Conservation (phyloP, 2,888 invertebrate genomes). For the Drosophila ustulata region DNA sequence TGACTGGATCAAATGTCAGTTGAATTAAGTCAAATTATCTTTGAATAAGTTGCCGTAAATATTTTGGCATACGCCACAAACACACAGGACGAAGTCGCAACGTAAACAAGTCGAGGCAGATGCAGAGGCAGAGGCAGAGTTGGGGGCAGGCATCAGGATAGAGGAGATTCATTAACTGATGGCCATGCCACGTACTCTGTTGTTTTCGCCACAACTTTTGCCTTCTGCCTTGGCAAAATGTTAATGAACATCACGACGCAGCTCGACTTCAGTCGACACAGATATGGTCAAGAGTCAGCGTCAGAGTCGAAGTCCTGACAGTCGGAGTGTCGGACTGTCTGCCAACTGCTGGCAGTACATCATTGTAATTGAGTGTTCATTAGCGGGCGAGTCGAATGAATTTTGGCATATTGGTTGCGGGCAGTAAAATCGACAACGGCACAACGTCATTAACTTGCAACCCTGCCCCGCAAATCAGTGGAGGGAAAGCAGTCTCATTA, state of each 20-base stretch:
- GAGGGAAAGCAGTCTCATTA: constrained; percentile 51
- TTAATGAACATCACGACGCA: constrained; percentile 67
- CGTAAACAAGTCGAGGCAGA: not conserved
- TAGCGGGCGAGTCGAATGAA: constrained; percentile 70
- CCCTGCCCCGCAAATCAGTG: not conserved
- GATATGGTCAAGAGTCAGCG: constrained; percentile 22
- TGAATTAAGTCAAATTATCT: constrained; percentile 73
- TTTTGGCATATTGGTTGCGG: constrained; percentile 73
- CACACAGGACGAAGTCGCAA: constrained; percentile 21
- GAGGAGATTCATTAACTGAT: constrained; percentile 70
- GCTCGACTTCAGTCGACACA: constrained; percentile 17
- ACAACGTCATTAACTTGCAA: constrained; percentile 66
- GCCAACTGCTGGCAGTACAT: constrained; percentile 58
- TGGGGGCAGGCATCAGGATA: constrained; percentile 24
- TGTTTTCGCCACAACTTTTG: constrained; percentile 21
- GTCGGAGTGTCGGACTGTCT: constrained; percentile 4
- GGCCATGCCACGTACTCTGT: constrained; percentile 41
- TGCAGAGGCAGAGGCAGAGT: not conserved
- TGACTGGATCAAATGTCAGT: constrained; percentile 64
- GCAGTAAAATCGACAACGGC: constrained; percentile 46
- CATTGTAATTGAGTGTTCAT: constrained; percentile 81
- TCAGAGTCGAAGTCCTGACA: constrained; percentile 4
- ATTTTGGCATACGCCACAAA: constrained; percentile 61
- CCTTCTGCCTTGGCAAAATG: constrained; percentile 62
- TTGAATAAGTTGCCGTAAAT: constrained; percentile 62